phyloP scores from a whole-genome alignment of 2,888 invertebrate genomes.

The Blera fallax region DNA sequence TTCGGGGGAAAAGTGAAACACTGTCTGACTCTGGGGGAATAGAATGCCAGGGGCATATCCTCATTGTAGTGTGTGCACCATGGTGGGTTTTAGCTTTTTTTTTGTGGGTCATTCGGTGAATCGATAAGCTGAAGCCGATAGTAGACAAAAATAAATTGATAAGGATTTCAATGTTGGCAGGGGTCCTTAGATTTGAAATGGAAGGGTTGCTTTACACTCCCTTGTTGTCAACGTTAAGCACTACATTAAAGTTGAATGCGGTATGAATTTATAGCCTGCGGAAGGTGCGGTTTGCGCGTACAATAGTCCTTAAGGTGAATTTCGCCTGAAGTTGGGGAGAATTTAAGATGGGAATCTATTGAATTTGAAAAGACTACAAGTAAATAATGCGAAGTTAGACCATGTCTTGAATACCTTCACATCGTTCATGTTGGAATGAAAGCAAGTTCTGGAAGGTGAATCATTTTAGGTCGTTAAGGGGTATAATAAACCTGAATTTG shows the following conservation, averaged over 20 bases:
- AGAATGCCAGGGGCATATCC: not conserved
- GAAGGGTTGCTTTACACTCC: not conserved
- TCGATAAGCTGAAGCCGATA: constrained; percentile 5
- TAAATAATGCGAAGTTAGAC: too few relatives aligned
- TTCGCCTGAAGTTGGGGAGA: too few relatives aligned
- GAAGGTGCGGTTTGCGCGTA: not conserved
- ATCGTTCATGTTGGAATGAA: too few relatives aligned
- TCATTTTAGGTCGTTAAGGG: too few relatives aligned
- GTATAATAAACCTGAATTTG: too few relatives aligned
- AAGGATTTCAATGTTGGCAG: not conserved
- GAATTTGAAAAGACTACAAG: too few relatives aligned
- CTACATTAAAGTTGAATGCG: not conserved
- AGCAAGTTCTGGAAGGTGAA: too few relatives aligned
- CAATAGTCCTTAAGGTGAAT: too few relatives aligned
- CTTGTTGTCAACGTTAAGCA: not conserved
- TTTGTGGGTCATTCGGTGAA: constrained; percentile 6
- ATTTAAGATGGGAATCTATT: too few relatives aligned
- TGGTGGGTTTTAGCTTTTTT: not conserved
- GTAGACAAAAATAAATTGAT: constrained; percentile 2
- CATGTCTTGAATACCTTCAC: too few relatives aligned
- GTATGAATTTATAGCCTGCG: not conserved
- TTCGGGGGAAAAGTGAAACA: not conserved
- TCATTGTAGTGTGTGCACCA: not conserved
- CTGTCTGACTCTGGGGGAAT: not conserved
- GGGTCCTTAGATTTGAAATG: not conserved